phyloP scores from a whole-genome alignment of 2,888 invertebrate genomes.

The Periphyllus acericola region DNA sequence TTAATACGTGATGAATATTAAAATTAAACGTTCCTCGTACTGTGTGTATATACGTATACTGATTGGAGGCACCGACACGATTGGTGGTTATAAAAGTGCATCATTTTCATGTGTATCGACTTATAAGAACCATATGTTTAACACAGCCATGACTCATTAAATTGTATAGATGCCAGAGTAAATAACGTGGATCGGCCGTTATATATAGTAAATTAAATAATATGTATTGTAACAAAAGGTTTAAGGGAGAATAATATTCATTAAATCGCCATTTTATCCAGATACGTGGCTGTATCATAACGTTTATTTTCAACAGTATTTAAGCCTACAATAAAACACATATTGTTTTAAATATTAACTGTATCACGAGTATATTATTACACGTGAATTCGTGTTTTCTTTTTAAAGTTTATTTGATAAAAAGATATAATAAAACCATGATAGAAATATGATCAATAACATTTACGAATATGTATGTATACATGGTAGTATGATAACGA shows the following conservation, averaged over 20 bases:
- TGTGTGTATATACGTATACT: too few species aligned
- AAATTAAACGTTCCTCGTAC: neutral
- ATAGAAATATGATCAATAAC: neutral
- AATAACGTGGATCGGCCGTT: neutral
- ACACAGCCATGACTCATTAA: constrained; percentile 30
- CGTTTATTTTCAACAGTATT: too few species aligned
- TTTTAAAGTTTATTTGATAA: neutral
- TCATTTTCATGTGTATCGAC: constrained; percentile 12
- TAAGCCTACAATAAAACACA: too few species aligned
- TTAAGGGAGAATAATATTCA: neutral
- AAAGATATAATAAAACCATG: neutral
- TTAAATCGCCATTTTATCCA: neutral
- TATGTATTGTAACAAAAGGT: neutral
- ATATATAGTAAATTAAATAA: neutral
- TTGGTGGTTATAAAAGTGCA: constrained; percentile 26
- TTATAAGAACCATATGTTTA: constrained; percentile 49
- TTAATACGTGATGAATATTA: neutral
- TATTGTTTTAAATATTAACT: neutral
- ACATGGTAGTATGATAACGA: too few species aligned
- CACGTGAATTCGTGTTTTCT: neutral
- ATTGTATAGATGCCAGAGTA: constrained; percentile 16
- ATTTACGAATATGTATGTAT: neutral
- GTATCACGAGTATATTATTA: neutral
- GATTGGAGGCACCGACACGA: constrained; percentile 3
- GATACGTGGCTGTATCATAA: neutral